Base-by-base conservation (phyloP, 2,888 invertebrate species). In the Oithona nana region DNA sequence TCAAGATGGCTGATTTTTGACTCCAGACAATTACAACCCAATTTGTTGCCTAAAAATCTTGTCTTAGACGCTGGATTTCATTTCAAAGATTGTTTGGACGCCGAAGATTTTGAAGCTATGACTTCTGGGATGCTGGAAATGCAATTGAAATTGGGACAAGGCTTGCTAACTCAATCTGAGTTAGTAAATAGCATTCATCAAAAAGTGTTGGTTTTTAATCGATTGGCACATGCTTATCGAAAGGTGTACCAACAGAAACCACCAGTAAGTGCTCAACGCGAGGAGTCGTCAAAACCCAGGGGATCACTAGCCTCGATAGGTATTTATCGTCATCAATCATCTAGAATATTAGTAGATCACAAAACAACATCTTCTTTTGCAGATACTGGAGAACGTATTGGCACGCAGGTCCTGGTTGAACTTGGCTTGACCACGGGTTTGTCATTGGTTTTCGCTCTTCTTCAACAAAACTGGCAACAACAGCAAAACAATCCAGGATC, bases 351-450 rank as follows among this genome's bases (percentile, higher is more conserved):
- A n/a, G n/a, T n/a, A n/a, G n/a, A n/a, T n/a, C n/a, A n/a, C n/a
- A n/a, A n/a, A n/a, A n/a, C n/a, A n/a, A n/a, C n/a, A n/a, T n/a
- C n/a, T n/a, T n/a, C n/a, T n/a, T n/a, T n/a, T n/a, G n/a, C n/a
- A n/a, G n/a, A n/a, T n/a, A n/a, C n/a, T n/a, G n/a, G 24, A 20
- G 24, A 24, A 24, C 6, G 24, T 2, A 6, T 66, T 26, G 71
- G 71, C 28, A 70, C 69, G 48, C 76, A 79, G 68, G 79, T 79
- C 1, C 71, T 81, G 61, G 70, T 81, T 54, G 80, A 81, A 72
- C 75, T 81, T 67, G 80, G 80, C 4, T 78, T 81, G 1, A 77
- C 77, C 69, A 80, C 80, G 50, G 80, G 80, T 1, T 72, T 81
- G 4, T 78, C 76, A 64, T 71, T 81, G 55, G 68, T 81, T 28